Evolutionary conservation across 23 tunicate genomes (phyloP), one percentile per base, ranked within the genome.

Genomic region (Halocynthia roretzi): DNA sequence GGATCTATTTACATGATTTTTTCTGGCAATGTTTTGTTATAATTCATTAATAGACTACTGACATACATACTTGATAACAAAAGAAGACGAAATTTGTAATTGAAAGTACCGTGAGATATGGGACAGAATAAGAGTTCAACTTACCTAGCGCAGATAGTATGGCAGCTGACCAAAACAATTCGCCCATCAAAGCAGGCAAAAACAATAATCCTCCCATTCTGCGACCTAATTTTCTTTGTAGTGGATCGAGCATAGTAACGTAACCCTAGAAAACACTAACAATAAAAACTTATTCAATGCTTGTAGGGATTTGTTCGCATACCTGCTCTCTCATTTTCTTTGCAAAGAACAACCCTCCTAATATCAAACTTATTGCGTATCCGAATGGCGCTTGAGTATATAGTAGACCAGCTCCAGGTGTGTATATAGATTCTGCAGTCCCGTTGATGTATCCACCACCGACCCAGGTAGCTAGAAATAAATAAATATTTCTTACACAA

Each of bases 171-270:
- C 99, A 96, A 60, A 96, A 96, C 56, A 96, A 54, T 63, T 96
- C 99, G 20, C 99, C 99, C 61, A 76, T 56, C 61, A 96, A 74
- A 7, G 99, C 99, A 0, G 99, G 99, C 8, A 96, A 68, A 69
- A 86, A 93, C 10, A 96, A 72, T 58, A 96, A 66, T 14, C 89
- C 99, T 31, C 93, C 99, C 89, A 87, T 85, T 31, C 83, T 71
- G 53, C 84, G 66, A 2, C 99, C 99, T 5, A 87, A 76, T 67
- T 85, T 88, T n/a, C 80, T 68, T 76, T 95, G 99, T 49, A 95
- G 63, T 8, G 99, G 99, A 72, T 95, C 99, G 54, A 95, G 82
- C 99, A 95, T 95, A 31, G 99, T 95, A 7, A 89, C 90, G 77
- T 89, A 95, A 21, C 87, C 87, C 98, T 92, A 81, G 7, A 61